phyloP scores from a whole-genome alignment of 2,888 invertebrate species.

The Rhamnusium bicolor region DNA sequence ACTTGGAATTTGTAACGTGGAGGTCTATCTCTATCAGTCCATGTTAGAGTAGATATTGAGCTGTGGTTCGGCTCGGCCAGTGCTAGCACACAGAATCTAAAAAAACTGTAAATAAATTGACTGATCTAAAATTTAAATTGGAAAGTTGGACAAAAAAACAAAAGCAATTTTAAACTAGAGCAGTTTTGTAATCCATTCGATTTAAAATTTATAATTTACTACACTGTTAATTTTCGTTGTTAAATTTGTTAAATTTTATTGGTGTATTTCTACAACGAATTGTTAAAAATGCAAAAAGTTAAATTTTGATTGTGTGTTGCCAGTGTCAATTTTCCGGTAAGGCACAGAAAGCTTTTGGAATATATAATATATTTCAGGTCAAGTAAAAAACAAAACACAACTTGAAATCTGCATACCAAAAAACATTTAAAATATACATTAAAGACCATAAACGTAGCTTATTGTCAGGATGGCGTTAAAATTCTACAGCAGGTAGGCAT shows the following conservation, averaged over 20 bases:
- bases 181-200: background rate
- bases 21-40: too few relatives aligned
- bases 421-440: too few relatives aligned
- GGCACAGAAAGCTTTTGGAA: background rate
- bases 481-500: too few relatives aligned
- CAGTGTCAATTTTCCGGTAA: background rate
- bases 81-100: too few relatives aligned
- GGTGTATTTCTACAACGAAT: background rate
- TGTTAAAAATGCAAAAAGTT: background rate
- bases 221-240: background rate
- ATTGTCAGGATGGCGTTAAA: too few relatives aligned
- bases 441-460: too few relatives aligned
- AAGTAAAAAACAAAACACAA: too few relatives aligned
- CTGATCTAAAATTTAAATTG: background rate
- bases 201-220: background rate
- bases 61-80: too few relatives aligned
- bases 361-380: too few relatives aligned
- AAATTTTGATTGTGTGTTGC: background rate
- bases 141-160: background rate
- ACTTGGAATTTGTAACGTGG: too few relatives aligned
- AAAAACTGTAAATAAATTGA: background rate
- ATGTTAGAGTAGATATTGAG: too few relatives aligned
- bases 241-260: background rate
- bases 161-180: background rate
- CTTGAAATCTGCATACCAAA: too few relatives aligned